Base-by-base conservation (phyloP, 2,797 vertebrate species). In the Pangasius larnaudii region DNA sequence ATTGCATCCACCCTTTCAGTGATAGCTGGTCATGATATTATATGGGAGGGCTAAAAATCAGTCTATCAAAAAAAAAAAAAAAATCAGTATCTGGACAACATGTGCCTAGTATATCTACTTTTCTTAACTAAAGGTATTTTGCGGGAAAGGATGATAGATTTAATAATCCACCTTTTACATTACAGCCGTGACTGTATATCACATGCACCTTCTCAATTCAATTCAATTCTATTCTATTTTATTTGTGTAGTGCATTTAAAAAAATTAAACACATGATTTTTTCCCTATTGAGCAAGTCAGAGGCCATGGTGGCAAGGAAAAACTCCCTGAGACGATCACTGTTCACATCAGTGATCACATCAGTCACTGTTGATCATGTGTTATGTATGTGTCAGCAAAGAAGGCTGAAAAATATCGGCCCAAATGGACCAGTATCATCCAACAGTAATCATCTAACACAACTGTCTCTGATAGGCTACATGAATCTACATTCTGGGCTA, bases 1-100 rank as follows among this genome's bases (percentile, higher is more conserved):
- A 92, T 94, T 94, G 93, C 91, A 92, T 84, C 89, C 95, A 94
- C 92, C 92, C 95, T 95, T 92, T 96, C 89, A 90, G 91, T 93
- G 93, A 94, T 86, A 75, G 24, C 72, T 27, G 42, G 39, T 75
- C 14, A 53, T 77, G 9, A 53, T 30, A 53, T 51, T 14, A 49
- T 5, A 51, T 30, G 2, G 11, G 24, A n/a, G 42, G 27, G 2
- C n/a, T 51, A 30, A 53, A 74, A 18, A 39, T 72, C 33, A 24
- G 11, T 22, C 10, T 53, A 46, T 46, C 42, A 46, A 46, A 46
- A 42, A 42, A 42, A 42, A 39, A 42, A 46, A 46, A 46, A 49
- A 14, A 30, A 30, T 51, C 14, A 77, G 0, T 13, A 53, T 49
- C 49, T 53, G 7, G n/a, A 78, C 13, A 78, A 53, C 16, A 46